phyloP scores from a whole-genome alignment of 2,888 invertebrate genomes.

The Drosophila tanythrix region DNA sequence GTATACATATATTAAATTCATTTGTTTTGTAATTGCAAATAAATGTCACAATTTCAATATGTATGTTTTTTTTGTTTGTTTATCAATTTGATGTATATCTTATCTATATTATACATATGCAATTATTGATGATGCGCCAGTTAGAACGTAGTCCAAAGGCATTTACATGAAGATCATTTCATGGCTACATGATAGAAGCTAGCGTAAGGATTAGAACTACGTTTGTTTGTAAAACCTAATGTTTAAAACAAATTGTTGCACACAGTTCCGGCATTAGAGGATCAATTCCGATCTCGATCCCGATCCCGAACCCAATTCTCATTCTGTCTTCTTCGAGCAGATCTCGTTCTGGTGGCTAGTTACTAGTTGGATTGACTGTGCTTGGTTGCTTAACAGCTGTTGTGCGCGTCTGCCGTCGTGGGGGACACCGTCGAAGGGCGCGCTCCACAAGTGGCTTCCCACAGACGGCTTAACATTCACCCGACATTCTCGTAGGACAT shows the following conservation, averaged over 20 bases:
- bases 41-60: slow-evolving; percentile 49
- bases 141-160: slow-evolving; percentile 21
- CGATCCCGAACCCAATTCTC: not conserved
- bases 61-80: slow-evolving; percentile 18
- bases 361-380: slow-evolving; percentile 11
- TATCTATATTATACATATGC: slow-evolving; percentile 20
- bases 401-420: slow-evolving; percentile 74
- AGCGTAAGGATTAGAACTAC: slow-evolving; percentile 50
- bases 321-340: slow-evolving; percentile 10
- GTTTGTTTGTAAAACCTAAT: slow-evolving; percentile 44
- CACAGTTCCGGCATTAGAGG: slow-evolving; percentile 47
- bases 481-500: slow-evolving; percentile 84
- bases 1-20: slow-evolving; percentile 51
- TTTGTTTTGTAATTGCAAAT: slow-evolving; percentile 48
- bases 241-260: slow-evolving; percentile 68
- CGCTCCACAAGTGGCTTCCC: slow-evolving; percentile 83
- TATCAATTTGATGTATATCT: slow-evolving; percentile 17
- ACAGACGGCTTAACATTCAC: slow-evolving; percentile 83
- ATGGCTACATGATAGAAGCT: slow-evolving; percentile 55
- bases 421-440: slow-evolving; percentile 79
- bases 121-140: slow-evolving; percentile 27
- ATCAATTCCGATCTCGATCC: not conserved
- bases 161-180: slow-evolving; percentile 55
- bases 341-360: slow-evolving; percentile 25
- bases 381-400: slow-evolving; percentile 48